phyloP scores from a whole-genome alignment of 2,113 vertebrate species.

The Ibidorhyncha struthersii region DNA sequence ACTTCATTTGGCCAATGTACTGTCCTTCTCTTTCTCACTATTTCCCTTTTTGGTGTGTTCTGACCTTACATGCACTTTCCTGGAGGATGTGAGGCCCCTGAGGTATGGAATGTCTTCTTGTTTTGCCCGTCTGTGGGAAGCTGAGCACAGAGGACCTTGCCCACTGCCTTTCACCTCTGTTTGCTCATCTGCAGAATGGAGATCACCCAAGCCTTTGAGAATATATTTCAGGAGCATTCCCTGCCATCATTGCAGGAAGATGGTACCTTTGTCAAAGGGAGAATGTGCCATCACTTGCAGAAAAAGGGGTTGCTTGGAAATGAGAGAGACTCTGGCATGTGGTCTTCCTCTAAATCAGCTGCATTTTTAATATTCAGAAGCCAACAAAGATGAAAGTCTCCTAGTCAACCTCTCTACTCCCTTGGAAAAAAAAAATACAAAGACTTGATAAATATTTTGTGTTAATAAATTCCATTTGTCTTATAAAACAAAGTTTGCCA shows the following conservation, averaged over 20 bases:
- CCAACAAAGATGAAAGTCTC: slow-evolving; percentile 56
- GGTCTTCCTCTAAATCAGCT: slow-evolving; percentile 16
- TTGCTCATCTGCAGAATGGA: background rate
- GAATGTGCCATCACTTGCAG: background rate
- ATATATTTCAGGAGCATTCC: background rate
- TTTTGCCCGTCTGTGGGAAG: background rate
- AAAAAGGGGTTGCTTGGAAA: background rate
- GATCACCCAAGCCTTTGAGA: background rate
- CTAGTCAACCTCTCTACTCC: slow-evolving; percentile 27
- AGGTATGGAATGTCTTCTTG: background rate
- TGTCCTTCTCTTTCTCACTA: background rate
- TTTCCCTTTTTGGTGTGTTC: background rate
- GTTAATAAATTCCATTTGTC: slow-evolving; percentile 82
- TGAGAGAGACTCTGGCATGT: background rate
- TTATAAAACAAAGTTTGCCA: slow-evolving; percentile 74
- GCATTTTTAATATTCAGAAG: slow-evolving; percentile 48
- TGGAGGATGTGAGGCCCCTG: background rate
- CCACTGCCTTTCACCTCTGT: background rate
- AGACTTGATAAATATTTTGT: slow-evolving; percentile 75
- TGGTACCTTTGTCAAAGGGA: background rate
- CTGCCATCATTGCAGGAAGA: background rate
- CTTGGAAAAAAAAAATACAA: slow-evolving; percentile 37
- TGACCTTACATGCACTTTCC: background rate
- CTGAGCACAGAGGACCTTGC: background rate
- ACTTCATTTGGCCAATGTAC: background rate